Conservation (phyloP, 2,888 invertebrate genomes). For the Siphonodentalium dalli region DNA sequence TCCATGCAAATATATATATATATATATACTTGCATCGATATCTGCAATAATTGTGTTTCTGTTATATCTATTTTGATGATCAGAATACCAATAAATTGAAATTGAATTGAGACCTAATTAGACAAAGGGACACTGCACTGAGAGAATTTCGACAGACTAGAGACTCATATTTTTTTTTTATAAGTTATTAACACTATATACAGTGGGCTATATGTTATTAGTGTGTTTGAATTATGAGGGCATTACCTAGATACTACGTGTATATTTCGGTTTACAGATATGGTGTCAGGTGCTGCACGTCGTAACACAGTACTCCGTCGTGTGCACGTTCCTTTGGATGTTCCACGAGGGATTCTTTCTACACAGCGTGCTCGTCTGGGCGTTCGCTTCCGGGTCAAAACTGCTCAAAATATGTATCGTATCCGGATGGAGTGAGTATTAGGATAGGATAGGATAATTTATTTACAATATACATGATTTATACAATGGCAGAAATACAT, state of each 20-base stretch:
- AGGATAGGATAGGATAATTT: no score
- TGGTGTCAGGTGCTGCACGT: constrained; percentile 85
- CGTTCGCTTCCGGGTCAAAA: constrained; percentile 87
- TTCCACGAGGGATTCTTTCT: constrained; percentile 69
- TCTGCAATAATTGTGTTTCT: no score
- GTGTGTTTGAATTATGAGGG: background rate
- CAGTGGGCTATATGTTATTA: background rate
- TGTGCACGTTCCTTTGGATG: constrained; percentile 97
- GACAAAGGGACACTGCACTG: no score
- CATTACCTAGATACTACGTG: background rate
- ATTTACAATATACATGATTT: no score
- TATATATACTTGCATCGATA: no score
- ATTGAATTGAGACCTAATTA: no score
- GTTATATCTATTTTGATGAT: no score
- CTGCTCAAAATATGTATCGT: constrained; percentile 82
- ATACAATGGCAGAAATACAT: no score
- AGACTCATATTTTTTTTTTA: no score
- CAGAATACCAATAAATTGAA: no score
- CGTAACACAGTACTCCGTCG: constrained; percentile 83
- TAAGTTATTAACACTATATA: background rate
- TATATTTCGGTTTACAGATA: constrained; percentile 66
- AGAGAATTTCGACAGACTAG: no score
- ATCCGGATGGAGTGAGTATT: constrained; percentile 78
- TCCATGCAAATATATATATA: no score
- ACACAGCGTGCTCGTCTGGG: constrained; percentile 89